Evolutionary conservation across 92 coral and sea anemone species (phyloP), one percentile per base, ranked within the genome.

Genomic region (Bergia puertoricense): DNA sequence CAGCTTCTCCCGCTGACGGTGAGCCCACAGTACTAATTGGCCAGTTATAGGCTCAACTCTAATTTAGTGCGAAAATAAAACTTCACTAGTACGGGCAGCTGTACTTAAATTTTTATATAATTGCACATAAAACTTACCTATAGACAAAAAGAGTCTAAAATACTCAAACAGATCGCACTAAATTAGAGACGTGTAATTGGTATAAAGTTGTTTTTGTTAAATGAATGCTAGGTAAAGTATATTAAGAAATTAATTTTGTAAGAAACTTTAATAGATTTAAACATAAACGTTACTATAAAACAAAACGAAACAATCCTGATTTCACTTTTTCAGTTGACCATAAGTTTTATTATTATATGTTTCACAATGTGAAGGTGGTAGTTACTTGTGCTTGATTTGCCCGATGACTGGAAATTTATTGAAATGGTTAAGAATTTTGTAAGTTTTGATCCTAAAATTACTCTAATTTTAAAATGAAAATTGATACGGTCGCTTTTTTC

Each of bases 1-100:
- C 87, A 84, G 87, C 20, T 54, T 42, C 69, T 71, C 42, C 87
- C 45, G 43, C 77, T 69, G 87, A 84, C 87, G 87, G 87, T 84
- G 87, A 84, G 87, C 87, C 87, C n/a, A 84, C 79, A 69, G 79
- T 84, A 71, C 65, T 84, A 68, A 84, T 68, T 84, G 86, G 77
- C 87, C 44, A 84, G 87, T 46, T 68, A 83, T 68, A 23, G 77
- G 59, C 86, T 59, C 48, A 54, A 80, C 85, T 68, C 87, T 84
- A 84, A 84, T 84, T 84, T 84, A 84, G 87, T 84, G 79, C 79
- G 87, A 71, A 82, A 43, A 5, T 83, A 84, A 69, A 84, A 69
- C 30, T 4, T 84, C n/a, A 18, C 30, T 3, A 5, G 77, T 45
- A 71, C 51, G 77, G 75, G 57, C 59, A 38, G 76, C 77, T 22